Evolutionary conservation across 2,113 vertebrate genomes (phyloP).

Genomic region (Phrynosoma platyrhinos): DNA sequence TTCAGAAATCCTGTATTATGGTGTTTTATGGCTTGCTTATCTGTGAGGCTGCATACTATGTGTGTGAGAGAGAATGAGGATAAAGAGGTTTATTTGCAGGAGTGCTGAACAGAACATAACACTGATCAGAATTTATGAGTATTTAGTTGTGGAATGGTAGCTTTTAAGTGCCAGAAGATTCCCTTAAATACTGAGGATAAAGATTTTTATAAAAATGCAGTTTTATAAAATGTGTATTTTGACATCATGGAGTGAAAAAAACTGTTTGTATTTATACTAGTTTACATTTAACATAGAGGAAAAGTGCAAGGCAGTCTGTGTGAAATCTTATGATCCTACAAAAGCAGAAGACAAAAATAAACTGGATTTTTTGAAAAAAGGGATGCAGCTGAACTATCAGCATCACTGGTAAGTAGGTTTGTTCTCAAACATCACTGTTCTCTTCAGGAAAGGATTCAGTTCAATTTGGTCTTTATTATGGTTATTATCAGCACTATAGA

Average conservation of each 20-base stretch:
- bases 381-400: constrained; percentile 88
- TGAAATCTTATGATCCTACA: constrained; percentile 76
- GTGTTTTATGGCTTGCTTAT: background rate
- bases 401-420: constrained; percentile 84
- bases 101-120: constrained; percentile 1
- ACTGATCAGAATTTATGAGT: background rate
- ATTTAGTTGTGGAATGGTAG: background rate
- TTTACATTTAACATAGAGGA: constrained; percentile 84
- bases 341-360: constrained; percentile 74
- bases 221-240: background rate
- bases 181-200: background rate
- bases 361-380: constrained; percentile 88
- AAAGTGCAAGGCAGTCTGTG: constrained; percentile 80
- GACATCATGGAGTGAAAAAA: background rate
- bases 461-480: too few species aligned
- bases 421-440: background rate
- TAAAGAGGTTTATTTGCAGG: background rate
- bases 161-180: background rate
- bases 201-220: background rate
- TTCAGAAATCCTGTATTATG: background rate
- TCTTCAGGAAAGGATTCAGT: background rate
- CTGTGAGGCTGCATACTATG: background rate
- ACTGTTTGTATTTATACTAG: constrained; percentile 65
- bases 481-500: too few species aligned
- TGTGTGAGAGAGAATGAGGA: background rate